Conservation (phyloP, 1,140 invertebrate species). For the Tetragonula clypearis region DNA sequence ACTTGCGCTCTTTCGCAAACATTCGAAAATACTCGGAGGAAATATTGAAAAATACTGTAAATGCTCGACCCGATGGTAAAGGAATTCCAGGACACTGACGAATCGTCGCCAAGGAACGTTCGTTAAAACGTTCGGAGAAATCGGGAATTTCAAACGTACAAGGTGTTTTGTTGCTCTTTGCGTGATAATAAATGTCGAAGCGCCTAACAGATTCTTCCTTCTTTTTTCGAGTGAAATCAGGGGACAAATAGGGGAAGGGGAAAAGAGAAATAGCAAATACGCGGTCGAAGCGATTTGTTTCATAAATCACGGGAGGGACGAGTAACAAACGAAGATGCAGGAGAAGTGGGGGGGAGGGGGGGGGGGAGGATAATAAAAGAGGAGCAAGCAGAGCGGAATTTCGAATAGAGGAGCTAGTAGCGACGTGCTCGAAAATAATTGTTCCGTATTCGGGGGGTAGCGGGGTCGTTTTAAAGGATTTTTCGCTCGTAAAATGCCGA, state of each 20-base stretch:
- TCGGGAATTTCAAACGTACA: too few species aligned
- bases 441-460: background rate
- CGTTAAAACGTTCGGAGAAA: too few species aligned
- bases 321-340: background rate
- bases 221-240: too few species aligned
- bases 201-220: background rate
- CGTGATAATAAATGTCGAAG: background rate
- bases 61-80: too few species aligned
- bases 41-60: too few species aligned
- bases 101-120: too few species aligned
- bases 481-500: constrained; percentile 17
- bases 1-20: too few species aligned
- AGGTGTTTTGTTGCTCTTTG: background rate
- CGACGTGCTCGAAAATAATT: constrained; percentile 28
- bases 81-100: too few species aligned
- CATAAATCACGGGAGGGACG: background rate
- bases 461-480: constrained; percentile 24
- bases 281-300: background rate
- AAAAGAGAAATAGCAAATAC: background rate
- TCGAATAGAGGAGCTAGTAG: background rate
- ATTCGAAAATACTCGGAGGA: too few species aligned
- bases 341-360: too few species aligned
- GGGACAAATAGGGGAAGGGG: background rate
- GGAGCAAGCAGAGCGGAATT: constrained; percentile 5
- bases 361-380: background rate